A percentile compares a stretch with the other conserved stretches of the same genome.
phyloP scores from a whole-genome alignment of 2,797 vertebrate genomes.

The Phoxinus dragarum region DNA sequence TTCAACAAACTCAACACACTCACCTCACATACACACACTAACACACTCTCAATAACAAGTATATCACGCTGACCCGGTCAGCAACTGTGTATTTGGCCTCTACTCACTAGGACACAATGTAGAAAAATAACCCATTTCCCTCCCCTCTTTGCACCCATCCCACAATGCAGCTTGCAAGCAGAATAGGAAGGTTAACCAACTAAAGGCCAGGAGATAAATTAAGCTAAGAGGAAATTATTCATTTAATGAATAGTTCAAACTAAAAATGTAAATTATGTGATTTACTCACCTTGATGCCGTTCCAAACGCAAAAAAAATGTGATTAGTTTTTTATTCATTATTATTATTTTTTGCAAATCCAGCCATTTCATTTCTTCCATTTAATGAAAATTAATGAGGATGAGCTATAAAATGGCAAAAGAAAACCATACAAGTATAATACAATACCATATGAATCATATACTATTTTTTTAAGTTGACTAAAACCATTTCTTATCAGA shows the following conservation, averaged over 20 bases:
- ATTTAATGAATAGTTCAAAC: not conserved
- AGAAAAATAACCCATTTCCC: constrained; percentile 32
- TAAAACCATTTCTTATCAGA: not conserved
- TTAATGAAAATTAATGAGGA: not conserved
- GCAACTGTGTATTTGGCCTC: constrained; percentile 37
- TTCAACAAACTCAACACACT: constrained; percentile 34
- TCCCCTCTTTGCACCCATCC: constrained; percentile 2
- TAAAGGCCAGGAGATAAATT: not conserved
- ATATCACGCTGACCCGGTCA: constrained; percentile 10
- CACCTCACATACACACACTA: constrained; percentile 16
- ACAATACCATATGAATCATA: not conserved
- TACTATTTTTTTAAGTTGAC: not conserved
- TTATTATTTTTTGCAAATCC: not conserved
- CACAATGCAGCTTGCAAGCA: constrained; percentile 1
- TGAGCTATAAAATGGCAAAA: not conserved
- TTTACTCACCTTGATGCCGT: not conserved
- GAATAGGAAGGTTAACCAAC: not conserved
- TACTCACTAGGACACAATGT: constrained; percentile 25
- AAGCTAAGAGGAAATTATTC: not conserved
- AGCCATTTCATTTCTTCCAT: not conserved
- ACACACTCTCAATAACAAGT: constrained; percentile 30
- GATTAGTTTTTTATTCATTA: no score
- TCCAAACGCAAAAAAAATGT: not conserved
- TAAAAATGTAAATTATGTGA: not conserved
- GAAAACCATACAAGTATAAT: not conserved